These are phyloP conservation scores for Callopanchax toddi DNA, from an alignment of 2,113 vertebrate species.

Conservation along the genomic window DNA sequence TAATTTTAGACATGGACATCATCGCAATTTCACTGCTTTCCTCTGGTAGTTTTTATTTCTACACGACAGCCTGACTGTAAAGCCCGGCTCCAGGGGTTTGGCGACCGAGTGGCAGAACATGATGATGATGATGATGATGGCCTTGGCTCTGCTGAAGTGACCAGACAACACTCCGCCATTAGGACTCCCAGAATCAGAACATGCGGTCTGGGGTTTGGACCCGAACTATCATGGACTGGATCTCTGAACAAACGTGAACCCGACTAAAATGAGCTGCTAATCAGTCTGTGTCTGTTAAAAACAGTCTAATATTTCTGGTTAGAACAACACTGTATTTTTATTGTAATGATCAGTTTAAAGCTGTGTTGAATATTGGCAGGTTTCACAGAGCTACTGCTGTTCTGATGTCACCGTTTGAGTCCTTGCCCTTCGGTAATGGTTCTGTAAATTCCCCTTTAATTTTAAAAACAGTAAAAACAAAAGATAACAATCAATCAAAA, in stretches of 20 bases:
- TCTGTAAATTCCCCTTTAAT: conserved; percentile 18
- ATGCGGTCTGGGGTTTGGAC: conserved; percentile 34
- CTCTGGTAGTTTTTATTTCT: conserved; percentile 46
- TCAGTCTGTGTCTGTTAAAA: conserved; percentile 18
- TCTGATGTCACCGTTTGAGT: conserved; percentile 15
- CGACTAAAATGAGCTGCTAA: conserved; percentile 40
- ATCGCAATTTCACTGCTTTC: conserved; percentile 46
- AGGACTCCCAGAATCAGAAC: conserved; percentile 7
- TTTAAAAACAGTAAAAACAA: conserved; percentile 7
- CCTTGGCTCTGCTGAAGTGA: conserved; percentile 22
- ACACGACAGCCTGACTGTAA: conserved; percentile 17
- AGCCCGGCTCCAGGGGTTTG: conserved; percentile 54
- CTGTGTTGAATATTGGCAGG: conserved; percentile 12
- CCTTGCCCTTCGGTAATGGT: conserved; percentile 11
- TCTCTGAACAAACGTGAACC: conserved; percentile 24
- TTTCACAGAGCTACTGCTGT: not conserved
- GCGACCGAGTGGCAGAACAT: conserved; percentile 29
- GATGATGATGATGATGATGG: conserved; percentile 15
- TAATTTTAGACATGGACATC: conserved; percentile 26
- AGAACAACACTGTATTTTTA: conserved; percentile 2
- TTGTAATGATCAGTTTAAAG: conserved; percentile 31
- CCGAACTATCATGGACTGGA: conserved; percentile 1
- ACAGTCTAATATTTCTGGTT: conserved; percentile 4
- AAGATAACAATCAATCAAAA: conserved; percentile 28
- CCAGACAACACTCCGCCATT: conserved; percentile 15